Evolutionary conservation across 2,888 invertebrate species (phyloP), one percentile per base, ranked within the genome.

Genomic region (Lypha dubia): DNA sequence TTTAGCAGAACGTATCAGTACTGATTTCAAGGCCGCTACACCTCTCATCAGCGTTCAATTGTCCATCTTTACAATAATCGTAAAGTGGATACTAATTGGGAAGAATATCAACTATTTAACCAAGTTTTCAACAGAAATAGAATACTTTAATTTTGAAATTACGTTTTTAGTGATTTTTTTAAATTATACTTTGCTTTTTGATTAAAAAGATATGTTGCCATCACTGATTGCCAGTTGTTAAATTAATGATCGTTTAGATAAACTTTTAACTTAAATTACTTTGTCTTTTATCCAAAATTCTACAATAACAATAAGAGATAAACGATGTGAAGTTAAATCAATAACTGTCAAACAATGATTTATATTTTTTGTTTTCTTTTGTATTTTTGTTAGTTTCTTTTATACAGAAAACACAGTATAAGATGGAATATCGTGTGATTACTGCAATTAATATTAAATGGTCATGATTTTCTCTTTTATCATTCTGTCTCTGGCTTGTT

Each of bases 211-310:
- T n/a, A n/a, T n/a, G n/a, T n/a, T n/a, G n/a, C n/a, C n/a, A n/a
- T n/a, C n/a, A n/a, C n/a, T n/a, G n/a, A n/a, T n/a, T 70, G 49
- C 53, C 62, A 70, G 62, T 32, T 62, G 51, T 41, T 32, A 68
- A 67, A 80, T 80, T 74, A 44, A 74, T 74, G 67, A 44, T 60
- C 8, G 32, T 68, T 22, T 22, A 68, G 74, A 74, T 74, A 74
- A 80, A 74, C 79, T 76, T 84, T 76, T 58, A 71, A 71, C 65
- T 79, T 53, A 75, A 75, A 71, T 79, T 75, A 53, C 56, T 53
- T 79, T 79, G 46, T 65, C 70, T 74, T 58, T 51, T 65, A 56
- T 6, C 20, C 56, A 49, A 77, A 5, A 44, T 60, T 41, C n/a
- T 11, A 24, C 11, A 20, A 67, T 32, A 46, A 15, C 17, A 35